Evolutionary conservation across 2,888 invertebrate species (phyloP).

Genomic region (Scaptomyza tumidula): DNA sequence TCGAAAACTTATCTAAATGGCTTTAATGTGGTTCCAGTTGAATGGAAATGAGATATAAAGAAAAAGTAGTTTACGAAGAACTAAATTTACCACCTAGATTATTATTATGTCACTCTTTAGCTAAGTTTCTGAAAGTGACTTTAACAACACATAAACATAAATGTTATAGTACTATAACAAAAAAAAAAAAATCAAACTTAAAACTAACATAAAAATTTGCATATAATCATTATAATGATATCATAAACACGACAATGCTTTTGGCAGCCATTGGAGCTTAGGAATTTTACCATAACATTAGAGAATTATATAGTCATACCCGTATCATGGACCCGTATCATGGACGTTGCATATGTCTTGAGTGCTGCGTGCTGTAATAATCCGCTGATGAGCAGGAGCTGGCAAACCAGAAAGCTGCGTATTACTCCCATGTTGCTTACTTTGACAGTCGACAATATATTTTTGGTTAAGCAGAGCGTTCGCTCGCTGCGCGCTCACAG

Average conservation of each 20-base stretch:
- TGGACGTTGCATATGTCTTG: constrained; percentile 29
- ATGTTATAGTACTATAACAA: neutral
- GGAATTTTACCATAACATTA: constrained; percentile 25
- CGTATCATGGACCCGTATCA: too few relatives aligned
- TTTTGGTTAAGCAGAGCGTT: constrained; percentile 9
- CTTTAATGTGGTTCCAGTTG: constrained; percentile 10
- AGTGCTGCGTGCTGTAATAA: constrained; percentile 62
- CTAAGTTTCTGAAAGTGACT: neutral
- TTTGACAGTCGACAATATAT: constrained; percentile 32
- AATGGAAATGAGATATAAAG: constrained; percentile 3
- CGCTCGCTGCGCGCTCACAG: constrained; percentile 13
- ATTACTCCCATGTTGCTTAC: constrained; percentile 82
- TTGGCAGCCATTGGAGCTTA: constrained; percentile 8
- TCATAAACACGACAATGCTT: constrained; percentile 29
- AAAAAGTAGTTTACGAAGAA: neutral
- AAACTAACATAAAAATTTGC: constrained; percentile 21
- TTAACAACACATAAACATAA: neutral
- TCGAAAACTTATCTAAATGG: constrained; percentile 34
- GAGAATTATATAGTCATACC: constrained; percentile 45
- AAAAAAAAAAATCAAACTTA: constrained; percentile 1
- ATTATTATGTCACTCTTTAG: neutral
- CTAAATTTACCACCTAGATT: neutral
- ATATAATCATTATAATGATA: neutral
- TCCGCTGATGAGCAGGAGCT: constrained; percentile 81
- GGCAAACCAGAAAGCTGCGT: constrained; percentile 77